Evolutionary conservation across 35 echinoderm and acorn worm genomes (phyloP).

Genomic region (Lytechinus pictus): DNA sequence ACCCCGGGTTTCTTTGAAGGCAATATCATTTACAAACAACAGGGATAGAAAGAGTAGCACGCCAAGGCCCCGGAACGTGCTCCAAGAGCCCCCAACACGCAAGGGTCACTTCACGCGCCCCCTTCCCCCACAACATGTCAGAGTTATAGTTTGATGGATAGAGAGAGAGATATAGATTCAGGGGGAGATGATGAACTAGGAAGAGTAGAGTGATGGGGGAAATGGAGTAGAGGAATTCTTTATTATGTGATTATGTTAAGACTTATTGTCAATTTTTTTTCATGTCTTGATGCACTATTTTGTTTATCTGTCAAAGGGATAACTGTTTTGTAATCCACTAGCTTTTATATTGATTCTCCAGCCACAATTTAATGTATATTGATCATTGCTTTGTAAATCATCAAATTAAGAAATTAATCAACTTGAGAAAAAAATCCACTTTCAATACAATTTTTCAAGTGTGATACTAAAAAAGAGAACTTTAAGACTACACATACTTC

Average conservation of each 20-base stretch:
- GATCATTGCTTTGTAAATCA: no score
- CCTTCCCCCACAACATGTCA: neutral
- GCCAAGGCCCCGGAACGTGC: neutral
- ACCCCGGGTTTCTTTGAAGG: neutral
- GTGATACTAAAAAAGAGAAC: no score
- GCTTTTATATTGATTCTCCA: no score
- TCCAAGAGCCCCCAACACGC: neutral
- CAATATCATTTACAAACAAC: constrained; percentile 6
- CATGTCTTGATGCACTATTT: no score
- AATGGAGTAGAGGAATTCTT: neutral
- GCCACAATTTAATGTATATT: no score
- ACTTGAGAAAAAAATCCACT: no score
- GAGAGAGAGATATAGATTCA: neutral
- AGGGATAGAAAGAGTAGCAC: neutral
- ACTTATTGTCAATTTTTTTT: no score
- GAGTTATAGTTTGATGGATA: neutral
- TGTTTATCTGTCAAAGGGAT: no score
- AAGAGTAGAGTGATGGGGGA: neutral
- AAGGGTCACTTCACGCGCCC: constrained; percentile 5
- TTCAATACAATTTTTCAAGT: no score
- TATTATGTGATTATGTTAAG: neutral
- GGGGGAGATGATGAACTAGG: neutral
- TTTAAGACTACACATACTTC: no score
- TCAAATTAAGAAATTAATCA: no score
- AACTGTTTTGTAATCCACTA: no score